Evolutionary conservation across 2,113 vertebrate genomes (phyloP), one percentile per base, ranked within the genome.

Genomic region (Hiodon alosoides): DNA sequence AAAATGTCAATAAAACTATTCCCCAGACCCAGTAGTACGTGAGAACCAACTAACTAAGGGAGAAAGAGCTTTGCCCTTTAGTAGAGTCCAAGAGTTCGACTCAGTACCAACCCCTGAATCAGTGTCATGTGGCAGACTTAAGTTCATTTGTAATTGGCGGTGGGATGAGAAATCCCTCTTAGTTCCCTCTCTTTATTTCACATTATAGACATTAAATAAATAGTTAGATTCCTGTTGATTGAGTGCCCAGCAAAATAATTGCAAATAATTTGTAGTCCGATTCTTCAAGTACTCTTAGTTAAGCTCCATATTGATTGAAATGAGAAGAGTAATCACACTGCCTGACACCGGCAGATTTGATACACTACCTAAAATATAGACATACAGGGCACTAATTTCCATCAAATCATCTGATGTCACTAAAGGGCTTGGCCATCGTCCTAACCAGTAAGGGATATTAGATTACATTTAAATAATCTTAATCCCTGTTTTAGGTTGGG

Each of bases 251-350:
- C 81, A 84, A 82, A 83, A 80, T 84, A 72, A 83, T 81, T 69
- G 81, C 81, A 80, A 82, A 85, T 88, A 81, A 85, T 86, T 85
- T 82, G 76, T 81, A 76, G 57, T 76, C 71, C 11, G 59, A 60
- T 80, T 61, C 48, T 52, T 72, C 8, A 68, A 83, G 82, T 71
- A 78, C 72, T 76, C 76, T 64, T 75, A 74, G 51, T 79, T 70
- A 74, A 79, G 70, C 72, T 82, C 76, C 76, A 80, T 77, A 82
- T 80, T 84, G 88, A 87, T 86, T 84, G 81, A 81, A 77, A 77
- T 67, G 69, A 76, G 17, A 67, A 70, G 62, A 66, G 65, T 69
- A 72, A 70, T 64, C 52, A 61, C 53, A 11, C 60, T 17, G 50
- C 55, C 69, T 16, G 61, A 71, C 60, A 71, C 9, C 14, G 16